Percentiles rank a stretch among this genome's conserved stretches.
Evolutionary conservation across 1,140 invertebrate species (phyloP).

Genomic region (Drosophila orosa): DNA sequence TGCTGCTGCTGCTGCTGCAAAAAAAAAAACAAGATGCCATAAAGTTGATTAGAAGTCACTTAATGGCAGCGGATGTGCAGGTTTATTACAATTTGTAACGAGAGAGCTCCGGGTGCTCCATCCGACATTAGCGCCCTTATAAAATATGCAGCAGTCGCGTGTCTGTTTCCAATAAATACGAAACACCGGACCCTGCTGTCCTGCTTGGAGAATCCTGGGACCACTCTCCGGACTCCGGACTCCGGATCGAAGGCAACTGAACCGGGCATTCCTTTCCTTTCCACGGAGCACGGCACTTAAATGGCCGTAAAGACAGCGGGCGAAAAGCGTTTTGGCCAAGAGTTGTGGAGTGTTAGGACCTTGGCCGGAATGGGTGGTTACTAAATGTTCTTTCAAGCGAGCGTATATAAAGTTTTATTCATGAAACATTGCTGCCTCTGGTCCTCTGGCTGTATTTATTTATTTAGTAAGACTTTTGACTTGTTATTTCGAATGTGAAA

Average conservation of each 20-base stretch:
- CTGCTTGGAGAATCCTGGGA: constrained; percentile 23
- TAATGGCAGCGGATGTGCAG: constrained; percentile 76
- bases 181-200: constrained; percentile 12
- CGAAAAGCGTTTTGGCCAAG: constrained; percentile 33
- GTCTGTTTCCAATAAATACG: constrained; percentile 78
- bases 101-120: constrained; percentile 29
- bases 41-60: constrained; percentile 82
- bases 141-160: constrained; percentile 79
- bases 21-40: constrained; percentile 67
- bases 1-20: too few relatives aligned
- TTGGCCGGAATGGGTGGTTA: constrained; percentile 7
- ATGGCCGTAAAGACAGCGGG: constrained; percentile 34
- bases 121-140: constrained; percentile 58
- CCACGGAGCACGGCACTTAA: constrained; percentile 34
- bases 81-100: constrained; percentile 82
- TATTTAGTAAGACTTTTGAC: neutral
- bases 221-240: constrained; percentile 1
- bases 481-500: neutral
- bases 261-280: constrained; percentile 21
- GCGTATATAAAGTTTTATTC: neutral
- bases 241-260: constrained; percentile 9
- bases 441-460: neutral
- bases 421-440: neutral
- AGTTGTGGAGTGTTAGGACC: constrained; percentile 16
- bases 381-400: neutral